Percentiles rank a stretch among this genome's conserved stretches.
These are phyloP conservation scores for Sarcophaga subvicina DNA, from an alignment of 2,888 invertebrate genomes.

Conservation along the genomic window DNA sequence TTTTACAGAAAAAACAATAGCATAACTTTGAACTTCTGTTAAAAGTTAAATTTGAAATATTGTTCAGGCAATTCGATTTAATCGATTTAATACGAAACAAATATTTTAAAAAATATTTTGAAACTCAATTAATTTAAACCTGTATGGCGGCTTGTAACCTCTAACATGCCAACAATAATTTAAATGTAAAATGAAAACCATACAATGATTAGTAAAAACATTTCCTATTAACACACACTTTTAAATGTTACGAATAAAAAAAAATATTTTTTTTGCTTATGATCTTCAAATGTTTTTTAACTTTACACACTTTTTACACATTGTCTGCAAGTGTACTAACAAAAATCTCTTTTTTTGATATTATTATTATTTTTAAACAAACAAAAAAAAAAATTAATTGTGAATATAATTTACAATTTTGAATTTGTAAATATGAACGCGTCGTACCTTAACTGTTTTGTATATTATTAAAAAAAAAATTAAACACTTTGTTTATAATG, in stretches of 20 bases:
- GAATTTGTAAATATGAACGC: slow-evolving; percentile 66
- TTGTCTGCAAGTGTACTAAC: slow-evolving; percentile 83
- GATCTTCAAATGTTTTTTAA: slow-evolving; percentile 45
- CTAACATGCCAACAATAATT: no score
- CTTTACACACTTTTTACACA: slow-evolving; percentile 81
- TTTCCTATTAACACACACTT: slow-evolving; percentile 21
- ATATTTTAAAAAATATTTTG: no score
- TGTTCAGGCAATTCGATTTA: no score
- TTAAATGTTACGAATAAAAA: slow-evolving; percentile 11
- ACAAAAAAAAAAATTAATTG: slow-evolving; percentile 60
- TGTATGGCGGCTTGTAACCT: no score
- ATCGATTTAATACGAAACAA: no score
- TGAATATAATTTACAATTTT: slow-evolving; percentile 66
- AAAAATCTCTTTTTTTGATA: slow-evolving; percentile 52
- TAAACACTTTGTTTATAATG: slow-evolving; percentile 56
- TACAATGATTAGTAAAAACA: neutral
- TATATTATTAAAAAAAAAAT: slow-evolving; percentile 26
- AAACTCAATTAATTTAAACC: no score
- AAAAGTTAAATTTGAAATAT: no score
- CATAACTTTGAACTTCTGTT: no score
- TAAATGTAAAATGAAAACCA: neutral
- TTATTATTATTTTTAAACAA: slow-evolving; percentile 32
- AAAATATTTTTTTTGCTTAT: slow-evolving; percentile 37
- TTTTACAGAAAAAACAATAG: no score
- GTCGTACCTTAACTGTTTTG: slow-evolving; percentile 57